These are phyloP conservation scores for Neoitamus cyanurus DNA, from an alignment of 2,888 invertebrate genomes.

Conservation along the genomic window DNA sequence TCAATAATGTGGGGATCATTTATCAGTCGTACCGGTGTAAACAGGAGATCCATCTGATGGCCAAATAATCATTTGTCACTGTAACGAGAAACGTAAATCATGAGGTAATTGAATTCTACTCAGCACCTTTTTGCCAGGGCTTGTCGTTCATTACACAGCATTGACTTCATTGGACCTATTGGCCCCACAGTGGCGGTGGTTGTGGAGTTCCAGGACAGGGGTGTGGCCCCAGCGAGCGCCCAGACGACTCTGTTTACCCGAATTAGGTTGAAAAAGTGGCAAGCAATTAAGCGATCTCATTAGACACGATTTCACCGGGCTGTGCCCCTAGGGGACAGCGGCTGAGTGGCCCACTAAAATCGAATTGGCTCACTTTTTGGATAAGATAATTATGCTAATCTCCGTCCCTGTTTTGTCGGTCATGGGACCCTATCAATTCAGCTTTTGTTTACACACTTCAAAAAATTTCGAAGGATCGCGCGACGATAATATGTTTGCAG, in stretches of 20 bases:
- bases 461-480: neutral
- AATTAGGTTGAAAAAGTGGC: constrained; percentile 30
- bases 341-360: neutral
- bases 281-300: constrained; percentile 39
- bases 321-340: neutral
- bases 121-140: constrained; percentile 48
- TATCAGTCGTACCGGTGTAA: constrained; percentile 42
- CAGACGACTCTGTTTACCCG: neutral
- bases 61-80: constrained; percentile 49
- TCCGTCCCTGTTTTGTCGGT: neutral
- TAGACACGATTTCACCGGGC: constrained; percentile 5
- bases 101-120: constrained; percentile 50
- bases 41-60: constrained; percentile 42
- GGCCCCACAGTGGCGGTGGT: neutral
- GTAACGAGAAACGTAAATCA: constrained; percentile 50
- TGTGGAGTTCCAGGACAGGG: neutral
- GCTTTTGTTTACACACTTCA: neutral
- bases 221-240: neutral
- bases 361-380: constrained; percentile 8
- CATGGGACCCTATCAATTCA: neutral
- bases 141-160: constrained; percentile 32
- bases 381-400: constrained; percentile 33
- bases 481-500: neutral
- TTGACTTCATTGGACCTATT: constrained; percentile 42
- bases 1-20: constrained; percentile 49